Evolutionary conservation across 2,888 invertebrate species (phyloP).

Genomic region (Melinaea marsaeus): DNA sequence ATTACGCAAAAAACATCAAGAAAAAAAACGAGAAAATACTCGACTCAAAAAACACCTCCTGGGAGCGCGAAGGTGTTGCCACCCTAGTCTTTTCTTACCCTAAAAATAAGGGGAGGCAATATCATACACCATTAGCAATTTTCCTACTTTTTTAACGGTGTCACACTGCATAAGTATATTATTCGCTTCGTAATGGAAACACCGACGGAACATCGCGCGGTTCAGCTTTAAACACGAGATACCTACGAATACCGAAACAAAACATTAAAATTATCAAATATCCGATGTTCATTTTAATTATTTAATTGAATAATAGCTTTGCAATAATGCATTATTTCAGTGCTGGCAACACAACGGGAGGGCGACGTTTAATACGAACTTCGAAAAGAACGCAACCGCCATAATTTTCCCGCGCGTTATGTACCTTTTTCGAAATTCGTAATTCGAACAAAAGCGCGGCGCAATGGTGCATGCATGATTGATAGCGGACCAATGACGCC

Average conservation of each 20-base stretch:
- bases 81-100: slow-evolving; percentile 74
- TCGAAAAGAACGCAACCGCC: slow-evolving; percentile 66
- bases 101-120: slow-evolving; percentile 76
- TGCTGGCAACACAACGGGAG: slow-evolving; percentile 54
- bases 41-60: slow-evolving; percentile 67
- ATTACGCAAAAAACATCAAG: slow-evolving; percentile 69
- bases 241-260: not conserved
- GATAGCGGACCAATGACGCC: slow-evolving; percentile 68
- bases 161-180: slow-evolving; percentile 62
- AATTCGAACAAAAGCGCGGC: slow-evolving; percentile 73
- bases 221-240: not conserved
- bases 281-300: slow-evolving; percentile 55
- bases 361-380: slow-evolving; percentile 49
- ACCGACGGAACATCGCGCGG: slow-evolving; percentile 1
- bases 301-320: slow-evolving; percentile 65
- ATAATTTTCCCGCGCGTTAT: slow-evolving; percentile 64
- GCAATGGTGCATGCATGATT: slow-evolving; percentile 77
- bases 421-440: slow-evolving; percentile 73
- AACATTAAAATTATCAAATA: slow-evolving; percentile 30
- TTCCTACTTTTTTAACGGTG: slow-evolving; percentile 77
- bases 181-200: slow-evolving; percentile 23
- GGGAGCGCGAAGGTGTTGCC: slow-evolving; percentile 74
- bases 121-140: slow-evolving; percentile 80
- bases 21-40: slow-evolving; percentile 52
- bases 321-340: slow-evolving; percentile 44